A percentile compares a stretch with the other conserved stretches of the same genome.
phyloP scores from a whole-genome alignment of 2,113 vertebrate genomes.

The Oreochromis aureus region DNA sequence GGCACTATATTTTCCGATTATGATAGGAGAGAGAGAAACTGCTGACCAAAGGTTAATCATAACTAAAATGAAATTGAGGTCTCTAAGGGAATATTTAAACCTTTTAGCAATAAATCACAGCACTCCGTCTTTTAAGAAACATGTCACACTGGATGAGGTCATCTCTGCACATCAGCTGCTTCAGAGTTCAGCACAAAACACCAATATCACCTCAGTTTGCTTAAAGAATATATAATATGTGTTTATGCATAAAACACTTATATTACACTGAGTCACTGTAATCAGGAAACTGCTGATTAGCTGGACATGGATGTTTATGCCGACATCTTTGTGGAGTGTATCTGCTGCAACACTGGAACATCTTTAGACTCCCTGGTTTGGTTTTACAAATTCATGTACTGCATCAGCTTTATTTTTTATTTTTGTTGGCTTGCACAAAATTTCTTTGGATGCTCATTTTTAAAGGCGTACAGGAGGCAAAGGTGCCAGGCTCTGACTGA shows the following conservation, averaged over 20 bases:
- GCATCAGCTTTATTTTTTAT: background rate
- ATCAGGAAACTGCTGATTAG: background rate
- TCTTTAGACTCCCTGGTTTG: background rate
- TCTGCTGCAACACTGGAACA: background rate
- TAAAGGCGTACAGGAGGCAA: background rate
- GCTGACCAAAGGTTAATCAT: background rate
- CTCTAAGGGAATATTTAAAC: background rate
- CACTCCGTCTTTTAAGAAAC: background rate
- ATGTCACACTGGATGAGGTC: background rate
- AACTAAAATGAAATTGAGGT: background rate
- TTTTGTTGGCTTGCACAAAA: background rate
- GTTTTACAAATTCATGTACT: background rate
- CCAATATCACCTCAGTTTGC: background rate
- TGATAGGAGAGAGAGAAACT: background rate
- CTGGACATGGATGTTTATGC: background rate
- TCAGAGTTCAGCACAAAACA: background rate
- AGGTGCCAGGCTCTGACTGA: background rate
- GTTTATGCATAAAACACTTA: background rate
- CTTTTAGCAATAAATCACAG: background rate
- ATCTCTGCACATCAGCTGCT: background rate
- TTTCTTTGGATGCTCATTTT: background rate
- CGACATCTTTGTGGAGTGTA: background rate
- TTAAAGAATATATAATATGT: background rate
- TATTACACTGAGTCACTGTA: background rate
- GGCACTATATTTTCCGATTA: background rate